These are phyloP conservation scores for Parazoanthus atlanticus DNA, from an alignment of 92 coral and sea anemone species.

Conservation along the genomic window DNA sequence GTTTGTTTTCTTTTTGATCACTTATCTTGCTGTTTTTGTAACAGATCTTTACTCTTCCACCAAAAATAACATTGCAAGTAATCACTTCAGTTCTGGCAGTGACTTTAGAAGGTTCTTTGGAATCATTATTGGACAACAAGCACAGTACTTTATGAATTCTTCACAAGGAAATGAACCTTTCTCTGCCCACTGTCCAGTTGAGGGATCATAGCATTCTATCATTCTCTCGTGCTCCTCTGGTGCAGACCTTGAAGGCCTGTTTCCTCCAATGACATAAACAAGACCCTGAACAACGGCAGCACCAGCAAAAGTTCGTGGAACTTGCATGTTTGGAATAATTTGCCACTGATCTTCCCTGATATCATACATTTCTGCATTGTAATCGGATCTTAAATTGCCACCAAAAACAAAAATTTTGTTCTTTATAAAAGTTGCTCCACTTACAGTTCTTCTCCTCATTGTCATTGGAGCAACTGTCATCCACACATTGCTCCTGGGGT, in stretches of 20 bases:
- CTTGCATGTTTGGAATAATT: slow-evolving; percentile 59
- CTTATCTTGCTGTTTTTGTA: too few relatives aligned
- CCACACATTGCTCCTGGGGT: slow-evolving; percentile 64
- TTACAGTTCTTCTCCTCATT: slow-evolving; percentile 55
- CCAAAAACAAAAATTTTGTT: slow-evolving; percentile 64
- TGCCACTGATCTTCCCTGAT: slow-evolving; percentile 49
- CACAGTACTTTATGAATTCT: too few relatives aligned
- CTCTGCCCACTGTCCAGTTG: too few relatives aligned
- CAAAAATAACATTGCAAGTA: too few relatives aligned
- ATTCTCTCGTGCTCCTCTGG: too few relatives aligned
- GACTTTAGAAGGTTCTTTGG: too few relatives aligned
- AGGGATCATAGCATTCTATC: too few relatives aligned
- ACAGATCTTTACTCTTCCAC: too few relatives aligned
- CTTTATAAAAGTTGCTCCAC: slow-evolving; percentile 51
- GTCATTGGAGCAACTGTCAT: slow-evolving; percentile 63
- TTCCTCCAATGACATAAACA: slow-evolving; percentile 74
- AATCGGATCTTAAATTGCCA: neutral
- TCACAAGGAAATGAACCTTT: too few relatives aligned
- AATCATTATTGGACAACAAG: too few relatives aligned
- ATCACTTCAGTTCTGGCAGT: too few relatives aligned
- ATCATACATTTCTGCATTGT: slow-evolving; percentile 50
- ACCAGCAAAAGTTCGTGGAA: slow-evolving; percentile 65
- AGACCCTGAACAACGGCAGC: slow-evolving; percentile 46
- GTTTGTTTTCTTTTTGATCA: too few relatives aligned
- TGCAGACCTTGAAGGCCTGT: slow-evolving; percentile 12